Base-by-base conservation (phyloP, 1,140 invertebrate genomes). In the Hyphantria cunea region DNA sequence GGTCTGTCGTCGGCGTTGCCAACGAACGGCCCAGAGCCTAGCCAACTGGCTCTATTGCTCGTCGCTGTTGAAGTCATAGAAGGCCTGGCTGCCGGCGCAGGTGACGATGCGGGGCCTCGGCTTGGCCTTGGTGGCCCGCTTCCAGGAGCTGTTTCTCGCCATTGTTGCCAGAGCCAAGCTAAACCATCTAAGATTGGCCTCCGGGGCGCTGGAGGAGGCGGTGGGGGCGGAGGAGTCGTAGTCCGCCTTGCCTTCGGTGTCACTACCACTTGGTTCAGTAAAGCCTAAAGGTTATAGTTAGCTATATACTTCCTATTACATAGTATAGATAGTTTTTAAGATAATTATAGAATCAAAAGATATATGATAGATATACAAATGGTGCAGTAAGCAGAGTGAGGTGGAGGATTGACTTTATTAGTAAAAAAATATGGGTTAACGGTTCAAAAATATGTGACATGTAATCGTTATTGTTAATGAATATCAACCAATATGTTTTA, bases 261-360 rank as follows among this genome's bases (percentile, higher is more conserved):
- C 71, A 92, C 90, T 76, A 91, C 84, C 80, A 92, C 91, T 91
- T 92, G 91, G 77, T 92, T 91, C 55, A 92, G 84, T 80, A 92
- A 87, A 75, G 90, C 91, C 91, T 92, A 90, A 78, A 82, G 71
- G 78, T 87, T 84, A 85, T 65, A 86, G 75, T 82, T 78, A 78
- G 56, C 59, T 76, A 69, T 74, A 76, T 62, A 72, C 73, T 69
- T 64, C 59, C 41, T 52, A 64, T 66, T 61, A 44, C 52, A 66
- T 60, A 51, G 55, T 64, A 60, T 8, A 65, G 48, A 64, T 13
- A 68, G 64, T 10, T 48, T 52, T 31, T 49, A 45, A 58, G 54
- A 31, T 31, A 51, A 63, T 49, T 56, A 53, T 55, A 51, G 61
- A 34, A 64, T 60, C 47, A 69, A 58, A 48, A 42, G 17, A 60